phyloP scores from a whole-genome alignment of 2,888 invertebrate species.

The Pyrrhosoma nymphula region DNA sequence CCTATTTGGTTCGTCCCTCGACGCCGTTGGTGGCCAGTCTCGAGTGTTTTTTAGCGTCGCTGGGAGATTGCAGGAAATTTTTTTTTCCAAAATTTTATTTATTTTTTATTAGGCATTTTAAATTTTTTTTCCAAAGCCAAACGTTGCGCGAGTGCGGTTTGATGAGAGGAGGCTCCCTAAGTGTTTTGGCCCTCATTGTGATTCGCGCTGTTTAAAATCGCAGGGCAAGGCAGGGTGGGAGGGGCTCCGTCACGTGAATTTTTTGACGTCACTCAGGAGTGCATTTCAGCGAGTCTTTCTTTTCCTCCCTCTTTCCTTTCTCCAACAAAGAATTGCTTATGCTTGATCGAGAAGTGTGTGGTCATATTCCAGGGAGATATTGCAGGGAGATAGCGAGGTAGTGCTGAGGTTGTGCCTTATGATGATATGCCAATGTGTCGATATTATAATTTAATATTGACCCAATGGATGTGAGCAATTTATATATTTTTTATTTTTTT shows the following conservation, averaged over 20 bases:
- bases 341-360: background rate
- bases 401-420: too few species aligned
- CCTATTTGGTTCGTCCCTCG: too few species aligned
- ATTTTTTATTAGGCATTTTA: background rate
- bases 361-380: background rate
- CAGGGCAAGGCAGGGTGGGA: background rate
- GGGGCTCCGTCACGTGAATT: background rate
- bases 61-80: too few species aligned
- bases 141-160: background rate
- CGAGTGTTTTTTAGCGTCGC: too few species aligned
- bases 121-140: background rate
- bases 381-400: background rate
- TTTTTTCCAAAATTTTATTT: too few species aligned
- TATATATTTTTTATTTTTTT: too few species aligned
- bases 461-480: too few species aligned
- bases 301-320: background rate
- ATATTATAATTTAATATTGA: too few species aligned
- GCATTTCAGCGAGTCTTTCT: conserved; percentile 24
- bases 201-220: background rate
- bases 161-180: background rate
- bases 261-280: conserved; percentile 45
- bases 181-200: background rate
- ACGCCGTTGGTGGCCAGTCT: too few species aligned
- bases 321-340: background rate
- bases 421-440: too few species aligned